Percentiles rank a stretch among this genome's conserved stretches.
Evolutionary conservation across 1,140 invertebrate genomes (phyloP).

Genomic region (Scaptodrosophila lebanonensis): DNA sequence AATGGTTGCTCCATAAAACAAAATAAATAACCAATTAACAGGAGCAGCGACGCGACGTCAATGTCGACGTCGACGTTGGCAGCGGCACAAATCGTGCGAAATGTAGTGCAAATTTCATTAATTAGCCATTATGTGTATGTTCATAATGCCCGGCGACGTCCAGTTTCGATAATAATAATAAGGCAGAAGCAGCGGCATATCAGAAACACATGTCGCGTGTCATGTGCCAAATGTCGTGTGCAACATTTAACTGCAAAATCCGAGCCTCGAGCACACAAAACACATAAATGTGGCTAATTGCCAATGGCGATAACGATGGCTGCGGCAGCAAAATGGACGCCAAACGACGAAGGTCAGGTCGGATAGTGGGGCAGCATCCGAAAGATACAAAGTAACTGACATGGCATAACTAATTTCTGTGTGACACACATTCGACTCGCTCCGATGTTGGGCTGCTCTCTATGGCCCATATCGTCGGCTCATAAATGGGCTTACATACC

Average conservation of each 20-base stretch:
- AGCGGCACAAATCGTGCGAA: slow-evolving; percentile 33
- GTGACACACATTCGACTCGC: slow-evolving; percentile 37
- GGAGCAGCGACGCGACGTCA: not conserved
- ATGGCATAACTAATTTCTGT: slow-evolving; percentile 19
- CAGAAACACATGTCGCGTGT: slow-evolving; percentile 66
- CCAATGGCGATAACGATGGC: slow-evolving; percentile 6
- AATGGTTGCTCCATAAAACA: slow-evolving; percentile 56
- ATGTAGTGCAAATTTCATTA: slow-evolving; percentile 69
- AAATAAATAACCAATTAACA: slow-evolving; percentile 69
- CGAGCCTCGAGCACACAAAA: slow-evolving; percentile 8
- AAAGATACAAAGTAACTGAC: slow-evolving; percentile 9
- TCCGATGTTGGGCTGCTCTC: slow-evolving; percentile 32
- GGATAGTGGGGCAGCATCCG: too few species aligned
- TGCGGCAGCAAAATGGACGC: slow-evolving; percentile 35
- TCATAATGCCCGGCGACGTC: not conserved
- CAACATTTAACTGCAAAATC: slow-evolving; percentile 65
- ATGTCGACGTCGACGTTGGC: slow-evolving; percentile 1
- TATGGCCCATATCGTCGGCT: slow-evolving; percentile 16
- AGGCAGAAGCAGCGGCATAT: slow-evolving; percentile 56
- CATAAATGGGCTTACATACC: slow-evolving; percentile 30
- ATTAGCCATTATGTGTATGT: slow-evolving; percentile 56
- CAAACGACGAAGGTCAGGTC: slow-evolving; percentile 46
- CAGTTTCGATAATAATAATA: slow-evolving; percentile 12
- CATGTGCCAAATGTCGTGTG: slow-evolving; percentile 71
- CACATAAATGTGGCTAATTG: slow-evolving; percentile 67